Base-by-base conservation (phyloP, 2,113 vertebrate genomes). In the Fulmarus glacialis region DNA sequence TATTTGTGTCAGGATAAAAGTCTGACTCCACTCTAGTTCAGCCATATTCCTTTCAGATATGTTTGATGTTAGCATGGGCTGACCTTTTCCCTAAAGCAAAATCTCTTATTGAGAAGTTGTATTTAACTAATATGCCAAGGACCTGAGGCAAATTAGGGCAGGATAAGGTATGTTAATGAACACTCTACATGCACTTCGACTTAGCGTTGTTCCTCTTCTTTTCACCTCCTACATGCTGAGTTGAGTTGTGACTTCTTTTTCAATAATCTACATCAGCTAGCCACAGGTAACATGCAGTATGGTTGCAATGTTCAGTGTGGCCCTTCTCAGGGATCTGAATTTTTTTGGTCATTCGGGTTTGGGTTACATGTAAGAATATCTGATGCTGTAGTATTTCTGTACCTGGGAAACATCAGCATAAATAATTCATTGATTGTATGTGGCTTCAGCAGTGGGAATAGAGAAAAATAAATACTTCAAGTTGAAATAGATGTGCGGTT, bases 371-470 rank as follows among this genome's bases (percentile, higher is more conserved):
- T 70, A 90, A 78, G 81, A 96, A 89, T 79, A 97, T 79, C 72
- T 97, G 82, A 78, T 91, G 80, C 91, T 77, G 50, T 60, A 59
- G 81, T 80, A 48, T 60, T 96, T 93, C 58, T 73, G 52, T 95
- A 86, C 87, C 78, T 91, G 91, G 92, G 78, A 91, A 95, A 50
- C 81, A 43, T 64, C 71, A 79, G 23, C 32, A 55, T 97, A 52
- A 97, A 97, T 97, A 93, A 97, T 97, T 92, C 11, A 97, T 70
- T 81, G 64, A 9, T n/a, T 66, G 13, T 58, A 43, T n/a, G 30
- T 75, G 56, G 72, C 85, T 96, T 93, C 78, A 88, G 78, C 90
- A 62, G 7, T 55, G 64, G 82, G 82, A 94, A 70, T 74, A 82
- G 83, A 52, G 71, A 89, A 70, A 87, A 55, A 84, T 32, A 88